Percentiles rank a stretch among this genome's conserved stretches.
Evolutionary conservation across 2,888 invertebrate genomes (phyloP).

Genomic region (Dyspetes luteomarginatus): DNA sequence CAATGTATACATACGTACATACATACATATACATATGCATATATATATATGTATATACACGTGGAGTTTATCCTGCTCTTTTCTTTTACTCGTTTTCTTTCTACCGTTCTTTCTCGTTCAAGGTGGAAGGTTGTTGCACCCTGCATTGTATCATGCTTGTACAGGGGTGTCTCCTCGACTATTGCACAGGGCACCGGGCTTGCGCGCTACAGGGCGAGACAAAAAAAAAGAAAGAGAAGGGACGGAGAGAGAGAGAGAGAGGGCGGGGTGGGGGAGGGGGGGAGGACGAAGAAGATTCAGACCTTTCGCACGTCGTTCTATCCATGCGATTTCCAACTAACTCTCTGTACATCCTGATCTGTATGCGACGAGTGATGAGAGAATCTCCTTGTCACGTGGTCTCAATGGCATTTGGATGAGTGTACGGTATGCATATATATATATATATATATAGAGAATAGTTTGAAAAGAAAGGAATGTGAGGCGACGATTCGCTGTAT

Average conservation of each 20-base stretch:
- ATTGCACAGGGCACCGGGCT: constrained; percentile 44
- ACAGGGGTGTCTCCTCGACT: constrained; percentile 64
- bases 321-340: constrained; percentile 15
- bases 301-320: constrained; percentile 46
- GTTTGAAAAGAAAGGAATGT: neutral
- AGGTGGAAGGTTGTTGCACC: constrained; percentile 73
- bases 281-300: neutral
- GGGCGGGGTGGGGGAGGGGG: neutral
- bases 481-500: neutral
- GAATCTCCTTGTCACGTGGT: constrained; percentile 46
- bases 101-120: constrained; percentile 59
- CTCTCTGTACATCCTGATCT: constrained; percentile 56
- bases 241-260: constrained; percentile 8
- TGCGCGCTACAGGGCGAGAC: constrained; percentile 42
- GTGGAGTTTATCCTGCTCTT: constrained; percentile 42
- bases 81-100: constrained; percentile 44
- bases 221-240: constrained; percentile 8
- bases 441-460: neutral
- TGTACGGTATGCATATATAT: constrained; percentile 11
- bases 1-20: constrained; percentile 35
- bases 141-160: constrained; percentile 66
- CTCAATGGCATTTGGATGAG: constrained; percentile 66
- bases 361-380: constrained; percentile 56
- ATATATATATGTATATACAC: constrained; percentile 13
- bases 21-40: neutral